phyloP scores from a whole-genome alignment of 2,113 vertebrate species.

The Thamnaconus septentrionalis region DNA sequence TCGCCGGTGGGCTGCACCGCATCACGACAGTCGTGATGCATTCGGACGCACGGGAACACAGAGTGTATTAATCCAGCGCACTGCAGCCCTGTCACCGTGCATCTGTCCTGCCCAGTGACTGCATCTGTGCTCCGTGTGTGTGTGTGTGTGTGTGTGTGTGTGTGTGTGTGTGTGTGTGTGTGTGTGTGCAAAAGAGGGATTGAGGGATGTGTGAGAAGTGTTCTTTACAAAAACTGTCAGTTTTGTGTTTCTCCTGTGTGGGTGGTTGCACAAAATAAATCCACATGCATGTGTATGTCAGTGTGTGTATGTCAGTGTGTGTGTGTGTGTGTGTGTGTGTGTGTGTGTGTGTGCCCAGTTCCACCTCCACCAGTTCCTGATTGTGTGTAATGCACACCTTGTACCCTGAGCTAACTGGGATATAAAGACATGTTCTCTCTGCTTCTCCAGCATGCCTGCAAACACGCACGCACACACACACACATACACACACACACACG shows the following conservation, averaged over 20 bases:
- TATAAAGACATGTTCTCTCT: neutral
- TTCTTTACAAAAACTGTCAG: neutral
- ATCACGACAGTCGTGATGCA: constrained; percentile 23
- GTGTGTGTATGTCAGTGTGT: no score
- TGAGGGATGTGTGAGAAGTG: no score
- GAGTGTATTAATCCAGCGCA: constrained; percentile 46
- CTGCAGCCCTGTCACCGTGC: constrained; percentile 43
- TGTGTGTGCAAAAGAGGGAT: neutral
- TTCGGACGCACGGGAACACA: constrained; percentile 39
- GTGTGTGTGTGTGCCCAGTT: neutral
- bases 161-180: neutral
- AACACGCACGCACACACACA: no score
- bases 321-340: no score
- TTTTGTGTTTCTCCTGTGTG: constrained; percentile 1
- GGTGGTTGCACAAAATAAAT: neutral
- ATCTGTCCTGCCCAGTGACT: constrained; percentile 21
- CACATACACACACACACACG: neutral
- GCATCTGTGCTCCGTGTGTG: neutral
- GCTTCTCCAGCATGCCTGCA: no score
- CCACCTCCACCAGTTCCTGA: neutral
- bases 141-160: constrained; percentile 3
- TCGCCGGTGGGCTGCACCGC: no score
- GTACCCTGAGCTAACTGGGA: constrained; percentile 3
- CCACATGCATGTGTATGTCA: neutral
- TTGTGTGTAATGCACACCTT: constrained; percentile 12